A percentile compares a stretch with the other conserved stretches of the same genome.
phyloP scores from a whole-genome alignment of 1,140 invertebrate genomes.

The Tetramorium alpestre region DNA sequence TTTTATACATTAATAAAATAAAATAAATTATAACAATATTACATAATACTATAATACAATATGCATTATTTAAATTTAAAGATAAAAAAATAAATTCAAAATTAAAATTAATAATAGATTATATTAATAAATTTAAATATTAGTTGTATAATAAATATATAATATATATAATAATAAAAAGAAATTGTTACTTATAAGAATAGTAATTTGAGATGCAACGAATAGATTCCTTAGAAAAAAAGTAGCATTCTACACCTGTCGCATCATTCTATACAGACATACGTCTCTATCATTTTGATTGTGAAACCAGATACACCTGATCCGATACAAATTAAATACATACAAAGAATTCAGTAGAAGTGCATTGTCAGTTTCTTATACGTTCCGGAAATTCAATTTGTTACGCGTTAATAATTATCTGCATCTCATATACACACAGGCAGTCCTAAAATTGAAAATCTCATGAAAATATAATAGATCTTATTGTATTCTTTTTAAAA shows the following conservation, averaged over 20 bases:
- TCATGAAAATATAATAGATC: background rate
- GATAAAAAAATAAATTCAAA: background rate
- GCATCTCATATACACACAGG: too few relatives aligned
- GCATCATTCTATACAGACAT: constrained; percentile 16
- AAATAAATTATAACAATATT: too few relatives aligned
- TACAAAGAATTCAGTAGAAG: constrained; percentile 9
- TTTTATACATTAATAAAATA: too few relatives aligned
- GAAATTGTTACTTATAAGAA: background rate
- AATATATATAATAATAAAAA: background rate
- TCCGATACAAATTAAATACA: constrained; percentile 58
- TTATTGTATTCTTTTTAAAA: background rate
- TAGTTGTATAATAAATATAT: background rate
- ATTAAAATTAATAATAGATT: background rate
- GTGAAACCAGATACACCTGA: constrained; percentile 29
- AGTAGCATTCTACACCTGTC: constrained; percentile 57
- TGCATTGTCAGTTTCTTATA: background rate
- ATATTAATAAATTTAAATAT: background rate
- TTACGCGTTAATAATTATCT: constrained; percentile 27
- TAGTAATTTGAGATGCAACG: background rate
- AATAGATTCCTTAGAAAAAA: background rate
- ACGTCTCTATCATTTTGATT: background rate
- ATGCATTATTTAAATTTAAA: background rate
- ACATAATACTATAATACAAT: background rate
- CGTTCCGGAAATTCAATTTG: constrained; percentile 32
- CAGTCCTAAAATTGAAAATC: background rate